A percentile compares a stretch with the other conserved stretches of the same genome.
Evolutionary conservation across 2,888 invertebrate genomes (phyloP).

Genomic region (Bugulina stolonifera): DNA sequence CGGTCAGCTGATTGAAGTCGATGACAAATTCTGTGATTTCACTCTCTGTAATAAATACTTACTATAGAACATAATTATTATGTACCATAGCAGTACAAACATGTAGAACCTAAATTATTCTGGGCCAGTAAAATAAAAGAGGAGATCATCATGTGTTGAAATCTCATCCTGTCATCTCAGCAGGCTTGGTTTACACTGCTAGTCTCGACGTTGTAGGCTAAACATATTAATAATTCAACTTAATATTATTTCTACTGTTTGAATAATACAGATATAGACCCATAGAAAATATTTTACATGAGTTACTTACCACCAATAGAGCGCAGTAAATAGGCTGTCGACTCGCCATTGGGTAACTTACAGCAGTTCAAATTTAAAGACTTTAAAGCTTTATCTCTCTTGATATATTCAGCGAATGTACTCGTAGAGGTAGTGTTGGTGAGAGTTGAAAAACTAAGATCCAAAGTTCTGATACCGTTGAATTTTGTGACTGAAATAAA

Average conservation of each 20-base stretch:
- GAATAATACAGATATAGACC: no score
- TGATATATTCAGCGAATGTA: constrained; percentile 17
- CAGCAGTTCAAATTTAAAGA: constrained; percentile 17
- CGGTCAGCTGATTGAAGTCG: constrained; percentile 2
- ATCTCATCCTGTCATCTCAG: no score
- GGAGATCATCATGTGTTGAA: no score
- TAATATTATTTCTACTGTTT: no score
- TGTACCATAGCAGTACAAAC: no score
- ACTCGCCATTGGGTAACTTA: not conserved
- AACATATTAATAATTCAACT: no score
- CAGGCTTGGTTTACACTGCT: no score
- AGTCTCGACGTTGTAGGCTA: no score
- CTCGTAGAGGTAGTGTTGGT: not conserved
- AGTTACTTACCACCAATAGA: constrained; percentile 22
- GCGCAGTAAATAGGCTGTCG: not conserved
- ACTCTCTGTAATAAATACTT: constrained; percentile 2
- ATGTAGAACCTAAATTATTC: no score
- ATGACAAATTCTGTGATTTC: not conserved
- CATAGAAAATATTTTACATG: no score
- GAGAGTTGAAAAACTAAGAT: constrained; percentile 10
- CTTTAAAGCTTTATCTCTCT: not conserved
- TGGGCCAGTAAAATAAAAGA: no score
- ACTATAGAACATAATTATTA: no score
- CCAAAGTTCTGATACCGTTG: not conserved
- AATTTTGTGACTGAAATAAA: not conserved